Base-by-base conservation (phyloP, 2,888 invertebrate genomes). In the Lasioglossum lativentre region DNA sequence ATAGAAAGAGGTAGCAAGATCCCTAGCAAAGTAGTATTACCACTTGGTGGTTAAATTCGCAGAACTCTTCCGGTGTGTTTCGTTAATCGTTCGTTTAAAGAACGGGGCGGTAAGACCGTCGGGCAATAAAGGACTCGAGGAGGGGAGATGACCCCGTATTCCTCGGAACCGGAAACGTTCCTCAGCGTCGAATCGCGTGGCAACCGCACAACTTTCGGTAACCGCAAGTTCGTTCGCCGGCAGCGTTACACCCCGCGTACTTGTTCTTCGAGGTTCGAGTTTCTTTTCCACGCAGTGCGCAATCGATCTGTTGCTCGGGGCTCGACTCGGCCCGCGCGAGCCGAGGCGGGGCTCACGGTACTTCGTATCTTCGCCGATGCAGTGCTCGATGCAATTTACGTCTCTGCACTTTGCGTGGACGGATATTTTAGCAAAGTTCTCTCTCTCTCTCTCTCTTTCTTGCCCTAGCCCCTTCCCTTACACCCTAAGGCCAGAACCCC, bases 371-470 rank as follows among this genome's bases (percentile, higher is more conserved):
- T 89, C 80, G 77, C 63, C 82, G 75, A 76, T 80, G 82, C 89
- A 85, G 83, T 78, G 80, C 85, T 87, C 88, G 80, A 91, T 87
- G 87, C 89, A 92, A 91, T 92, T 91, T 91, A 90, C 86, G 87
- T 90, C 82, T 85, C 86, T 90, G 88, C 86, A 91, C 91, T 91
- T 88, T 86, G 78, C 86, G 87, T 78, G 86, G 88, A 88, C 87
- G 85, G 91, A 91, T 91, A 91, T 91, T 91, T 90, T 89, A 90
- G 89, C 86, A 78, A 91, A 91, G 75, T 90, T 91, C 87, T 83
- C 77, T 80, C 79, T 2, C 19, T 16, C 10, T 16, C 16, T 19
- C 66, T 30, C 6, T 14, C 59, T 10, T 23, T 12, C 12, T 56
- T n/a, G 12, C 56, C 56, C 2, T 56, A 12, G 12, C 12, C 12